phyloP scores from a whole-genome alignment of 1,140 invertebrate genomes.

The Sycobia sp. region DNA sequence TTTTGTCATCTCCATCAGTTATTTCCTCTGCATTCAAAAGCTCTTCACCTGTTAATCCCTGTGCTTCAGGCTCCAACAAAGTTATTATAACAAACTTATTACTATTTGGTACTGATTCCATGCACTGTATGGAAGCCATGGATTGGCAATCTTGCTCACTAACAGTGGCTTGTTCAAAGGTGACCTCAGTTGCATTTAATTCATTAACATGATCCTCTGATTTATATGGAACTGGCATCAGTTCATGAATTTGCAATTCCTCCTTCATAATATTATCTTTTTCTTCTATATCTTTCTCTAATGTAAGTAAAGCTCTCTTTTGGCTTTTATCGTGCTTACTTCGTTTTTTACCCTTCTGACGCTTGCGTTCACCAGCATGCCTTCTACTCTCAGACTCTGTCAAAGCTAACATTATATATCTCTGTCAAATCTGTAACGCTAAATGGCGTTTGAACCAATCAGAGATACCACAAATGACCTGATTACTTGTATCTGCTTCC shows the following conservation, averaged over 20 bases:
- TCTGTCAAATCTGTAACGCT: background rate
- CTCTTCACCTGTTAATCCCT: slow-evolving; percentile 15
- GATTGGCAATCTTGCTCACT: slow-evolving; percentile 26
- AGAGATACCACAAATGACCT: background rate
- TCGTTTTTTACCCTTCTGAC: slow-evolving; percentile 18
- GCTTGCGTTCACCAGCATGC: slow-evolving; percentile 20
- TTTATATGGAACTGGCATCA: slow-evolving; percentile 30
- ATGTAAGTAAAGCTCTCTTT: slow-evolving; percentile 8
- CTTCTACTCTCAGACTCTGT: slow-evolving; percentile 24
- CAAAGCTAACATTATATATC: slow-evolving; percentile 19
- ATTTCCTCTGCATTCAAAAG: slow-evolving; percentile 26
- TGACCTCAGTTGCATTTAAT: slow-evolving; percentile 9
- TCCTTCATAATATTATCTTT: slow-evolving; percentile 19
- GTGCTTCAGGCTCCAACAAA: slow-evolving; percentile 29
- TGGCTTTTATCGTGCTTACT: slow-evolving; percentile 22
- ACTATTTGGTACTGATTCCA: slow-evolving; percentile 24
- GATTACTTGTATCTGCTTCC: no score
- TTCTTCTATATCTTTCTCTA: slow-evolving; percentile 24
- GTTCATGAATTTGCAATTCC: slow-evolving; percentile 27
- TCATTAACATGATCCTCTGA: slow-evolving; percentile 15
- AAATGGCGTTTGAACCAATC: background rate
- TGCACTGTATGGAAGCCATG: slow-evolving; percentile 14
- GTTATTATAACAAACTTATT: slow-evolving; percentile 39
- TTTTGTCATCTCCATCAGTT: background rate
- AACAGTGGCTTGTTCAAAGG: slow-evolving; percentile 20